Evolutionary conservation across 2,797 vertebrate genomes (phyloP).

Genomic region (Pseudochaenichthys georgianus): DNA sequence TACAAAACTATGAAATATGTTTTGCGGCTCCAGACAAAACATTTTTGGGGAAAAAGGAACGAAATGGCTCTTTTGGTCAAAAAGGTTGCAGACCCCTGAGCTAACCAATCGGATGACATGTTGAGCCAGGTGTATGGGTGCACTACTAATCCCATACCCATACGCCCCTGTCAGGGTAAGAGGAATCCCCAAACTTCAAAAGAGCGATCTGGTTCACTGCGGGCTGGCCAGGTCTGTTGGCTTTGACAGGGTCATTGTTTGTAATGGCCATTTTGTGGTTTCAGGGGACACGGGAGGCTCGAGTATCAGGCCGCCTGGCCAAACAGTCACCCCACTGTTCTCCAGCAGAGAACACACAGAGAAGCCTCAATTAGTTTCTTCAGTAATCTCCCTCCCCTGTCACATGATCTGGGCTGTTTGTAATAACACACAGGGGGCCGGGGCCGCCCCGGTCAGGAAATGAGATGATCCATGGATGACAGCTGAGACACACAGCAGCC

Average conservation of each 20-base stretch:
- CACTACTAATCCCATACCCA: slow-evolving; percentile 34
- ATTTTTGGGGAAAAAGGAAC: no score
- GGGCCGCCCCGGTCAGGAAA: slow-evolving; percentile 76
- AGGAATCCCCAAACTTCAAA: slow-evolving; percentile 68
- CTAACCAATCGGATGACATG: slow-evolving; percentile 30
- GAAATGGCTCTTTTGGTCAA: no score
- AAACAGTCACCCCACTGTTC: slow-evolving; percentile 82
- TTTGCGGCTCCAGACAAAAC: no score
- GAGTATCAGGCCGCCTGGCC: slow-evolving; percentile 72
- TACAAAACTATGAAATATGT: no score
- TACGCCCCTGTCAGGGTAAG: slow-evolving; percentile 24
- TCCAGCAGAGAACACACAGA: slow-evolving; percentile 63
- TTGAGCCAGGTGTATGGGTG: slow-evolving; percentile 62
- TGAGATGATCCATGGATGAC: slow-evolving; percentile 83
- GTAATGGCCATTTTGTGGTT: slow-evolving; percentile 65
- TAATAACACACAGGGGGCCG: slow-evolving; percentile 79
- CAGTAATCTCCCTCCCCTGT: slow-evolving; percentile 72
- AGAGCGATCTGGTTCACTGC: slow-evolving; percentile 41
- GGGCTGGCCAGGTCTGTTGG: slow-evolving; percentile 54
- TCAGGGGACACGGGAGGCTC: slow-evolving; percentile 60
- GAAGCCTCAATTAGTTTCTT: slow-evolving; percentile 73
- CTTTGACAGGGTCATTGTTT: slow-evolving; percentile 71
- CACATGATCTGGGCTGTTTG: slow-evolving; percentile 79
- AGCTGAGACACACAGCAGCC: slow-evolving; percentile 76
- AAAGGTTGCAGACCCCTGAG: no score